Percentiles rank a stretch among this genome's conserved stretches.
Evolutionary conservation across 1,140 invertebrate species (phyloP).

Genomic region (Solenopsis fugax): DNA sequence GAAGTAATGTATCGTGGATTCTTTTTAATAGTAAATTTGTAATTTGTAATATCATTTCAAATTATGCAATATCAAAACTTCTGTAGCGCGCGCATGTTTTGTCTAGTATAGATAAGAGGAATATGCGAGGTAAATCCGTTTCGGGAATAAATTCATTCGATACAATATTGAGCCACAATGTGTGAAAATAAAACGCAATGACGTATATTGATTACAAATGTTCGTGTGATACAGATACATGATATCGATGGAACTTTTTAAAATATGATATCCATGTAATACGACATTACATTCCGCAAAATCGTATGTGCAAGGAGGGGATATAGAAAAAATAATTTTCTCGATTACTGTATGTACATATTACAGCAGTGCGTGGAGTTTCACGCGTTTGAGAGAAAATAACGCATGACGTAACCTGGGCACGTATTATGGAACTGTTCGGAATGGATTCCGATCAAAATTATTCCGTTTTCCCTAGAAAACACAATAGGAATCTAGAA

Average conservation of each 20-base stretch:
- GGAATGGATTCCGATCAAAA: no score
- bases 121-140: background rate
- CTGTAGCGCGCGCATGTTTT: no score
- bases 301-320: constrained; percentile 3
- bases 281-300: constrained; percentile 31
- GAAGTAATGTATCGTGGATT: no score
- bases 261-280: constrained; percentile 57
- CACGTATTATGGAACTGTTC: no score
- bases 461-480: no score
- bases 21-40: no score
- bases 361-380: constrained; percentile 45
- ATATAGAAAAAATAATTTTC: constrained; percentile 60
- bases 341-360: constrained; percentile 47
- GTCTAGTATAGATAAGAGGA: background rate
- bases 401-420: constrained; percentile 14
- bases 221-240: constrained; percentile 61
- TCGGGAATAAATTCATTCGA: background rate
- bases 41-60: no score
- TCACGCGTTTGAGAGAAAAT: constrained; percentile 41
- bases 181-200: constrained; percentile 72
- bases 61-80: no score
- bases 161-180: constrained; percentile 3
- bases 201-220: constrained; percentile 73
- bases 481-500: no score
- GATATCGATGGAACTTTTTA: constrained; percentile 63